Evolutionary conservation across 2,797 vertebrate genomes (phyloP).

Genomic region (Pogoniulus pusillus): DNA sequence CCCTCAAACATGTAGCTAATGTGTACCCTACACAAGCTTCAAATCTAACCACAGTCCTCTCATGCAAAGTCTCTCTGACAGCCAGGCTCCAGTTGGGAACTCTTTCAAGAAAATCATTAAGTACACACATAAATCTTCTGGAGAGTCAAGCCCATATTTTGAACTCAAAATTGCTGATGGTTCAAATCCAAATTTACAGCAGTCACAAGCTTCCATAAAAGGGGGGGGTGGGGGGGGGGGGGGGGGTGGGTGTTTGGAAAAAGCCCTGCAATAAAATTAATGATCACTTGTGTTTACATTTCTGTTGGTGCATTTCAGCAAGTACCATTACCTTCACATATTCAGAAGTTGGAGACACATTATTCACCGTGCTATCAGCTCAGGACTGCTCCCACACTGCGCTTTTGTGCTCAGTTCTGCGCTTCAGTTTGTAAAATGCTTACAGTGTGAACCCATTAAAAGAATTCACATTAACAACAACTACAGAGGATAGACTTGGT

Average conservation of each 20-base stretch:
- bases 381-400: background rate
- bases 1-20: background rate
- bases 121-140: background rate
- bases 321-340: background rate
- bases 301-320: slow-evolving; percentile 48
- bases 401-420: background rate
- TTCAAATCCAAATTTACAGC: slow-evolving; percentile 44
- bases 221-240: too few relatives aligned
- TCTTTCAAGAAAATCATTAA: slow-evolving; percentile 43
- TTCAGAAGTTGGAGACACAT: background rate
- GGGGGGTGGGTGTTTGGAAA: too few relatives aligned
- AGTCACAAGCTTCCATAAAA: slow-evolving; percentile 51
- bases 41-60: background rate
- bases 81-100: slow-evolving; percentile 35
- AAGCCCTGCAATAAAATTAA: slow-evolving; percentile 25
- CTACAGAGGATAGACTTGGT: background rate
- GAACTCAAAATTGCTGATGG: slow-evolving; percentile 37
- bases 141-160: slow-evolving; percentile 23
- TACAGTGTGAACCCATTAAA: background rate
- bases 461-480: background rate
- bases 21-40: background rate
- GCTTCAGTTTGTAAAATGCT: background rate
- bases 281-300: slow-evolving; percentile 38
- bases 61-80: background rate
- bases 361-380: background rate